Conservation (phyloP, 2,797 vertebrate species). For the Anabacerthia variegaticeps region DNA sequence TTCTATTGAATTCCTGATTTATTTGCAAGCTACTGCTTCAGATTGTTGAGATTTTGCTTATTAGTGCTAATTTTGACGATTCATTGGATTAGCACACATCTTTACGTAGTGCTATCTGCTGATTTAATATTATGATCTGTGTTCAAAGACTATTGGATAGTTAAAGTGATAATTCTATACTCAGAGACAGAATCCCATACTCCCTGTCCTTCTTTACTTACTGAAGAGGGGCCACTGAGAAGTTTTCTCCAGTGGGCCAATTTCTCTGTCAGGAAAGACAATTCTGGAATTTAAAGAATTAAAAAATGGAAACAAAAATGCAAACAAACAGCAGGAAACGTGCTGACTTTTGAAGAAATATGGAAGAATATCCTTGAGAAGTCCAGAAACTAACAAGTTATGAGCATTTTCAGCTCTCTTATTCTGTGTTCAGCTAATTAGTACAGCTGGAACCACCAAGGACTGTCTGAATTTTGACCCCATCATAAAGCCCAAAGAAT, state of each 20-base stretch:
- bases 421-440: not conserved
- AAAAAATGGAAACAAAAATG: not conserved
- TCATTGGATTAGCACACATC: not conserved
- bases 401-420: not conserved
- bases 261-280: not conserved
- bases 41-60: not conserved
- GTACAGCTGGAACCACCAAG: not conserved
- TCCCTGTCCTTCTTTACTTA: not conserved
- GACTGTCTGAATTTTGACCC: not conserved
- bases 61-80: not conserved
- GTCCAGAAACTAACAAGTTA: not conserved
- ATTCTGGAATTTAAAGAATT: not conserved
- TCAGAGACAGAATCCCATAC: not conserved
- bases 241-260: not conserved
- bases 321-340: not conserved
- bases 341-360: not conserved
- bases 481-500: not conserved
- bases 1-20: not conserved
- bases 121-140: not conserved
- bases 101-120: not conserved
- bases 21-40: not conserved
- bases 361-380: not conserved
- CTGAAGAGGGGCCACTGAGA: not conserved
- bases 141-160: not conserved
- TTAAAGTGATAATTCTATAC: not conserved